Evolutionary conservation across 2,113 vertebrate species (phyloP).

Genomic region (Melanostigma gelatinosum): DNA sequence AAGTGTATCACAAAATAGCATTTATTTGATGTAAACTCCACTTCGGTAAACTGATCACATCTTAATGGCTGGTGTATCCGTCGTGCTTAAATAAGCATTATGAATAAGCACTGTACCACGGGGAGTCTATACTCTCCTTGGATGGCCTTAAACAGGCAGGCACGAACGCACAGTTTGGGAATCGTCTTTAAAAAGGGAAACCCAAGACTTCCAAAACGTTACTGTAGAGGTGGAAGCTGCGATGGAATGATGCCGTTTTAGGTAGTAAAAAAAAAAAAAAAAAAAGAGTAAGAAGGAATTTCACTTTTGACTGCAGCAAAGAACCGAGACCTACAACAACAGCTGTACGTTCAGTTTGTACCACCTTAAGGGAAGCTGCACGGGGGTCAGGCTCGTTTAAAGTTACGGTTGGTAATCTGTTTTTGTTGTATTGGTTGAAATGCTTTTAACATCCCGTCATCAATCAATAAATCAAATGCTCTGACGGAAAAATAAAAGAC

Average conservation of each 20-base stretch:
- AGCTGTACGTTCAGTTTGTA: slow-evolving; percentile 9
- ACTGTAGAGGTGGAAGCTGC: slow-evolving; percentile 1
- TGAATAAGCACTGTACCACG: slow-evolving; percentile 17
- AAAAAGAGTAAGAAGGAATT: background rate
- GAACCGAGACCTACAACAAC: background rate
- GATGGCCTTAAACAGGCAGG: background rate
- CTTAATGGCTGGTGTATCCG: background rate
- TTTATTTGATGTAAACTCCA: slow-evolving; percentile 69
- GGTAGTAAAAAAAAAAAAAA: slow-evolving; percentile 15
- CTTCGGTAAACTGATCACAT: slow-evolving; percentile 31
- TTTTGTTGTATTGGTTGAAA: background rate
- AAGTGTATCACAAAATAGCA: slow-evolving; percentile 64
- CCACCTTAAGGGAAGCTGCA: background rate
- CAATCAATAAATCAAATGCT: background rate
- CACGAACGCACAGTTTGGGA: background rate
- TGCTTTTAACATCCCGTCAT: background rate
- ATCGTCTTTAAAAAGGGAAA: background rate
- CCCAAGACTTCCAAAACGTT: slow-evolving; percentile 1
- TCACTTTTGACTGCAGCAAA: background rate
- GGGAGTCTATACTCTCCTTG: background rate
- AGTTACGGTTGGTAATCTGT: background rate
- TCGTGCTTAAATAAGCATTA: slow-evolving; percentile 31
- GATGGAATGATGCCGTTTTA: slow-evolving; percentile 1
- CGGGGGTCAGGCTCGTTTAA: background rate
- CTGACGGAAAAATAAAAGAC: background rate